These are phyloP conservation scores for Muscicapa comitata DNA, from an alignment of 2,797 vertebrate genomes.

Conservation along the genomic window DNA sequence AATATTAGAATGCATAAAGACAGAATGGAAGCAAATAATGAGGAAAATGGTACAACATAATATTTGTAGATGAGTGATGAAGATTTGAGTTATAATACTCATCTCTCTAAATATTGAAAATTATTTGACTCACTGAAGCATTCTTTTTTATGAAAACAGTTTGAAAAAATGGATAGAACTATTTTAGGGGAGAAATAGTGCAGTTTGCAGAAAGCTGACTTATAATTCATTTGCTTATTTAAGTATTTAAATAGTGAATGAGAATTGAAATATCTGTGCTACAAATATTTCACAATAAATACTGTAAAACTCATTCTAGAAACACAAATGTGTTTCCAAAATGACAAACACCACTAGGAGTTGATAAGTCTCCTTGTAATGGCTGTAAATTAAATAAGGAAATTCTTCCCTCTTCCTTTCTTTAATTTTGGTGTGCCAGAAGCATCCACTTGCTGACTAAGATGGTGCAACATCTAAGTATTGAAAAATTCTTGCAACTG, in stretches of 20 bases:
- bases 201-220: background rate
- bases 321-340: background rate
- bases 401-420: background rate
- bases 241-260: background rate
- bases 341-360: background rate
- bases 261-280: background rate
- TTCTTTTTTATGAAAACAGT: background rate
- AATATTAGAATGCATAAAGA: background rate
- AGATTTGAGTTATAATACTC: background rate
- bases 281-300: background rate
- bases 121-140: background rate
- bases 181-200: background rate
- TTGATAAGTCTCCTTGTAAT: background rate
- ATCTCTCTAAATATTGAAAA: background rate
- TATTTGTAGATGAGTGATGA: background rate
- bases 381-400: background rate
- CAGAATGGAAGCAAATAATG: background rate
- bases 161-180: background rate
- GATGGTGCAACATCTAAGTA: background rate
- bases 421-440: background rate
- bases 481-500: background rate
- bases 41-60: background rate
- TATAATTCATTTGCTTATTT: background rate
- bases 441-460: background rate
- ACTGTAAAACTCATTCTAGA: background rate